Conservation (phyloP, 1,140 invertebrate genomes). For the Lepidurus packardi region DNA sequence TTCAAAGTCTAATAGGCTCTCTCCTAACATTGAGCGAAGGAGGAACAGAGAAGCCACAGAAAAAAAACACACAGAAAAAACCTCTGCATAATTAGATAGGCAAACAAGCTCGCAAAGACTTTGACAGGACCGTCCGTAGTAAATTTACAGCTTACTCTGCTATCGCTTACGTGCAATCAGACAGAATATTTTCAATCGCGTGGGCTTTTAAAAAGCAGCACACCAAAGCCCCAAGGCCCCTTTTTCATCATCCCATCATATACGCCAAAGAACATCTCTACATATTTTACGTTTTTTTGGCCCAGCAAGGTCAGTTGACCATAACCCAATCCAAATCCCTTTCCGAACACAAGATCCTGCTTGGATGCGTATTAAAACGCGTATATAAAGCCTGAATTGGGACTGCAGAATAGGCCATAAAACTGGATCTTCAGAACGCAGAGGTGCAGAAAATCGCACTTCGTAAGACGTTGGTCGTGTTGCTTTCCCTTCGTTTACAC, state of each 20-base stretch:
- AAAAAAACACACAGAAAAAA: neutral
- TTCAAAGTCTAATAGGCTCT: conserved; percentile 19
- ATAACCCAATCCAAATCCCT: conserved; percentile 18
- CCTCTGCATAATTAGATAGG: conserved; percentile 19
- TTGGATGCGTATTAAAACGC: conserved; percentile 3
- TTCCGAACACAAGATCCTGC: neutral
- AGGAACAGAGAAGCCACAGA: conserved; percentile 9
- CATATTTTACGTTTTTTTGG: neutral
- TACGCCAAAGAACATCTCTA: neutral
- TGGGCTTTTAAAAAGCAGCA: neutral
- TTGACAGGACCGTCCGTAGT: conserved; percentile 12
- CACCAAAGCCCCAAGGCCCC: neutral
- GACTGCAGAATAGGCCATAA: neutral
- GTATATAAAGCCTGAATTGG: neutral
- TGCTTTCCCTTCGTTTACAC: neutral
- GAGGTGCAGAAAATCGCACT: conserved; percentile 11
- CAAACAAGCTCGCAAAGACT: conserved; percentile 19
- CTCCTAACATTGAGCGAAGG: neutral
- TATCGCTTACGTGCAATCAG: conserved; percentile 18
- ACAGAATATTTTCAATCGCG: conserved; percentile 10
- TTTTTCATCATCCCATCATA: neutral
- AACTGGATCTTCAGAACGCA: neutral
- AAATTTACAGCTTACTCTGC: conserved; percentile 19
- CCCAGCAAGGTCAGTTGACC: conserved; percentile 1
- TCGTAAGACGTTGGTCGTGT: neutral